These are phyloP conservation scores for Corapipo altera DNA, from an alignment of 2,113 vertebrate genomes.

Conservation along the genomic window DNA sequence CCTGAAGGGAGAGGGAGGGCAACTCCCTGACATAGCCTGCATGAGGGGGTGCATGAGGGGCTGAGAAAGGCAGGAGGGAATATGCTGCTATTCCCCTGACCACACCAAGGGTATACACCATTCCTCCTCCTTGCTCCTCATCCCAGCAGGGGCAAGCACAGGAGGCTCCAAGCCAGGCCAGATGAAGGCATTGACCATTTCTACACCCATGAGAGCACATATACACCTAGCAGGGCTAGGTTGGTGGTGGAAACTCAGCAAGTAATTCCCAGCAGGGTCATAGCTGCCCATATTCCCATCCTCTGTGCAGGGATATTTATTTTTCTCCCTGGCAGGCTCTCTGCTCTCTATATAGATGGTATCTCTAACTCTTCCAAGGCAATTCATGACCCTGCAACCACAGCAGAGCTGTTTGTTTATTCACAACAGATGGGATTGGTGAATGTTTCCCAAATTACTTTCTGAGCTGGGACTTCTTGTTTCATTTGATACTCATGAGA, in stretches of 20 bases:
- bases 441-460: constrained; percentile 42
- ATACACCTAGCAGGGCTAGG: neutral
- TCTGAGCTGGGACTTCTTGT: constrained; percentile 52
- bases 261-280: neutral
- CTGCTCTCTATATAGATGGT: neutral
- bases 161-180: neutral
- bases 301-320: neutral
- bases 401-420: constrained; percentile 52
- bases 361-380: neutral
- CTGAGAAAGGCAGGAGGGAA: neutral
- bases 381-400: constrained; percentile 2
- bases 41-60: neutral
- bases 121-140: neutral
- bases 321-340: neutral
- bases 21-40: neutral
- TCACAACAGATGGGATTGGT: constrained; percentile 48
- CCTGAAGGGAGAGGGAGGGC: neutral
- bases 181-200: neutral
- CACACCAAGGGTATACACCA: accelerated
- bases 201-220: neutral
- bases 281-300: neutral
- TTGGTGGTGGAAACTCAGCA: neutral
- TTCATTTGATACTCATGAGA: constrained; percentile 7
- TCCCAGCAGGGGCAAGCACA: accelerated
- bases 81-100: neutral